These are phyloP conservation scores for Drosophila cardini DNA, from an alignment of 1,140 invertebrate species.

Conservation along the genomic window DNA sequence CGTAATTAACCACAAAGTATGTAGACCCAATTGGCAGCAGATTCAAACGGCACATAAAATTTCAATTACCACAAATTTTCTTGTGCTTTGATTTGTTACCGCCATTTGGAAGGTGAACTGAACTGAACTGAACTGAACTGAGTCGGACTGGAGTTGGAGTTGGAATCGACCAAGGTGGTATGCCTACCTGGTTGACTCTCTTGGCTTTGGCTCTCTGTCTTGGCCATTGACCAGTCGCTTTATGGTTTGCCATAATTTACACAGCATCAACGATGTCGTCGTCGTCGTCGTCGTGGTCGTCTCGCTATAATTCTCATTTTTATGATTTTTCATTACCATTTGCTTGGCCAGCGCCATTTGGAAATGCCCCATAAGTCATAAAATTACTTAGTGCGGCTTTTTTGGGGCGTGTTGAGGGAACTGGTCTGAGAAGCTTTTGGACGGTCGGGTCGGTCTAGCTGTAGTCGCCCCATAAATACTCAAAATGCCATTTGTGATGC, in stretches of 20 bases:
- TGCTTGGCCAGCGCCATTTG: conserved; percentile 49
- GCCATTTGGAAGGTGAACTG: conserved; percentile 35
- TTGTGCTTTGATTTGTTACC: conserved; percentile 62
- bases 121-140: conserved; percentile 1
- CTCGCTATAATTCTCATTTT: conserved; percentile 66
- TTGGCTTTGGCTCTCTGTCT: background rate
- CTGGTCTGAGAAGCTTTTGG: conserved; percentile 4
- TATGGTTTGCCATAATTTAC: conserved; percentile 65
- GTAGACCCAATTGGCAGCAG: conserved; percentile 55
- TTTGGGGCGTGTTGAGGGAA: background rate
- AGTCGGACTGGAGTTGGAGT: conserved; percentile 9
- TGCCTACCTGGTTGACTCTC: conserved; percentile 11
- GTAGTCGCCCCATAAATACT: conserved; percentile 56
- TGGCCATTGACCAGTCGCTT: conserved; percentile 46
- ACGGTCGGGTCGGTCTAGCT: conserved; percentile 6
- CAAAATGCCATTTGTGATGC: conserved; percentile 66
- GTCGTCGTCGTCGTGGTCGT: conserved; percentile 21
- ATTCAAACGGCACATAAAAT: conserved; percentile 66
- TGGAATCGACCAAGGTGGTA: conserved; percentile 10
- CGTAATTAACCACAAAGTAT: conserved; percentile 63
- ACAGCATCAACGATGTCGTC: conserved; percentile 47
- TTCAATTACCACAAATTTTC: conserved; percentile 70
- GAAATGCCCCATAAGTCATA: conserved; percentile 62
- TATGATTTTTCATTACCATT: conserved; percentile 71
- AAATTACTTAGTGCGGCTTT: conserved; percentile 57